Conservation (phyloP, 2,113 vertebrate genomes). For the Thunnus thynnus region DNA sequence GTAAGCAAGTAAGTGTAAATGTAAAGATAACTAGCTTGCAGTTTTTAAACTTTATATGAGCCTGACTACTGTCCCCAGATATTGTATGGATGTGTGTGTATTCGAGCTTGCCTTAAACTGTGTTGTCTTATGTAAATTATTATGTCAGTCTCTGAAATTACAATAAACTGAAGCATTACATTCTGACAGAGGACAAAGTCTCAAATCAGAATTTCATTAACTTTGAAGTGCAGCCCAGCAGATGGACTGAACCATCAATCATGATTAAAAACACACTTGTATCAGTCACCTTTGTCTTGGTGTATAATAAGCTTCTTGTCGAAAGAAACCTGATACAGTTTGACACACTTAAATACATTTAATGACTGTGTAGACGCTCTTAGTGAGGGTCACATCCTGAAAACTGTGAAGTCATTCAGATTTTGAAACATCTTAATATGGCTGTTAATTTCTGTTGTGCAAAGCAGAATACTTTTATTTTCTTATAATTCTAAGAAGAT, state of each 20-base stretch:
- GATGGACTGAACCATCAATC: conserved; percentile 17
- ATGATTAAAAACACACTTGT: neutral
- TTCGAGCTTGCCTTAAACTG: neutral
- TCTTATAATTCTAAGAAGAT: neutral
- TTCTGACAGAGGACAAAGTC: conserved; percentile 34
- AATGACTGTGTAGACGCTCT: conserved; percentile 40
- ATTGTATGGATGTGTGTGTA: neutral
- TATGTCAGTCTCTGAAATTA: conserved; percentile 6
- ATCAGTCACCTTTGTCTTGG: conserved; percentile 13
- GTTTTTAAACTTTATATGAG: neutral
- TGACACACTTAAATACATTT: conserved; percentile 16
- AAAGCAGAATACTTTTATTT: neutral
- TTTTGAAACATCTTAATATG: conserved; percentile 10
- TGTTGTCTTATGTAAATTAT: conserved; percentile 1
- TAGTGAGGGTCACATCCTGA: conserved; percentile 43
- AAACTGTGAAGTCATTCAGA: conserved; percentile 16
- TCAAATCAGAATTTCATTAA: neutral
- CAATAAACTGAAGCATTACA: neutral
- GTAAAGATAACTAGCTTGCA: neutral
- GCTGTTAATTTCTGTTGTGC: conserved; percentile 3
- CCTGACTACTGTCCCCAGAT: neutral
- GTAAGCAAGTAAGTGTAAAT: too few species aligned
- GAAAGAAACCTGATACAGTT: conserved; percentile 37
- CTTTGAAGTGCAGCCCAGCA: conserved; percentile 37
- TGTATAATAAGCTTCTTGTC: neutral